Base-by-base conservation (phyloP, 1,140 invertebrate species). In the Nephila pilipes region DNA sequence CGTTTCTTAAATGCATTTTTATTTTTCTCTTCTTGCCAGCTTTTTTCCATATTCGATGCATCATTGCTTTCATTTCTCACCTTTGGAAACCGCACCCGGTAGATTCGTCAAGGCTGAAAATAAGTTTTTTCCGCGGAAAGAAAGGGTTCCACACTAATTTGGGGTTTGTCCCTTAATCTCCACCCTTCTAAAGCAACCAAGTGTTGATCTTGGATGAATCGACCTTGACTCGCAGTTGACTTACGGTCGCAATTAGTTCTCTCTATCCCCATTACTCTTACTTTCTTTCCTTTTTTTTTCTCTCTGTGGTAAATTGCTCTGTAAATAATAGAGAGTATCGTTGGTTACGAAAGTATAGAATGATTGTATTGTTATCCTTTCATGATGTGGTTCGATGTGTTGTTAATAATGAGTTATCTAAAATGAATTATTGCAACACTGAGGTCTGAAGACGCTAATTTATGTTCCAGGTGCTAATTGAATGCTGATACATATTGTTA, bases 81-180 rank as follows among this genome's bases (percentile, higher is more conserved):
- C 88, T 90, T 54, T 36, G 55, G 6, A 83, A 57, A n/a, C 89
- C 89, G 89, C 89, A 91, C 89, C 89, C 89, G 79, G 46, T 29
- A 38, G 20, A 91, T 83, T 91, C 75, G 75, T 83, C 79, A 91
- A 91, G 89, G 89, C 32, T 88, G 87, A 57, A 58, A 63, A 46
- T 38, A 91, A 83, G 83, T 83, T 58, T 63, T 46, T 85, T 63
- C 32, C 14, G 5, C n/a, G 16, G 36, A 46, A 65, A 46, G 46
- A 46, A 87, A 29, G 20, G 14, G 58, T 91, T 91, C 80, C 89
- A 83, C 88, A 36, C 85, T 80, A 79, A 80, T 54, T 55, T 80
- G 32, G 88, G 75, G 88, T 80, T 91, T 91, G 80, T 20, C 80
- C 58, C 25, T 58, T 58, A 38, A 22, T 32, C 57, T 91, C 69